phyloP scores from a whole-genome alignment of 2,113 vertebrate genomes.

The Lagopus muta region DNA sequence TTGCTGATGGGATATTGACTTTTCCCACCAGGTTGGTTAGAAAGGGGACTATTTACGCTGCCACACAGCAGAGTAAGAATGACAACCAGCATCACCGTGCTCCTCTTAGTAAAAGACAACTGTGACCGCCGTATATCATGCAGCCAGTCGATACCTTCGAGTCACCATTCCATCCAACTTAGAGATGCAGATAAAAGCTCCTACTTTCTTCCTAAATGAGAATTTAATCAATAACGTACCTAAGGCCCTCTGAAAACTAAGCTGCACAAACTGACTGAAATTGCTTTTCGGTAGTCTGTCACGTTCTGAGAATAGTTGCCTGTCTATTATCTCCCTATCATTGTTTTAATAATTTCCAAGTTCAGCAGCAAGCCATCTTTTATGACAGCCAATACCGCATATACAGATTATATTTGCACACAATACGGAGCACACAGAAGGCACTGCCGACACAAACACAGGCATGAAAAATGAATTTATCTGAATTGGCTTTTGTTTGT shows the following conservation, averaged over 20 bases:
- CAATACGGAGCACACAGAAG: neutral
- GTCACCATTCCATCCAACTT: conserved; percentile 65
- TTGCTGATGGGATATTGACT: conserved; percentile 90
- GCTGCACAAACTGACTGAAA: conserved; percentile 40
- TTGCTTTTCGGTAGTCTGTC: neutral
- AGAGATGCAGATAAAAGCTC: conserved; percentile 77
- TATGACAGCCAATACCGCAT: neutral
- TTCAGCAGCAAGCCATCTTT: neutral
- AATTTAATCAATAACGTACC: conserved; percentile 70
- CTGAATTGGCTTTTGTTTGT: neutral
- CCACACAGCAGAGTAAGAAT: conserved; percentile 83
- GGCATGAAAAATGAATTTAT: neutral
- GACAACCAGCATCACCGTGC: conserved; percentile 78
- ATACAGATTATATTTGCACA: neutral
- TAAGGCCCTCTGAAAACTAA: conserved; percentile 61
- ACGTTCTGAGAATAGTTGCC: neutral
- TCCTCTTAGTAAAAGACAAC: conserved; percentile 79
- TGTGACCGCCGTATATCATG: conserved; percentile 73
- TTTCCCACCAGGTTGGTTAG: conserved; percentile 88
- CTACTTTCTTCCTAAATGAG: conserved; percentile 72
- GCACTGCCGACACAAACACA: neutral
- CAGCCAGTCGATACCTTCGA: conserved; percentile 74
- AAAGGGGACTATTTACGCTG: conserved; percentile 87
- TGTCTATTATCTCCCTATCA: neutral
- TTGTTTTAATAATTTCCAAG: conserved; percentile 6